Percentiles rank a stretch among this genome's conserved stretches.
Evolutionary conservation across 2,113 vertebrate genomes (phyloP).

Genomic region (Centrocercus urophasianus): DNA sequence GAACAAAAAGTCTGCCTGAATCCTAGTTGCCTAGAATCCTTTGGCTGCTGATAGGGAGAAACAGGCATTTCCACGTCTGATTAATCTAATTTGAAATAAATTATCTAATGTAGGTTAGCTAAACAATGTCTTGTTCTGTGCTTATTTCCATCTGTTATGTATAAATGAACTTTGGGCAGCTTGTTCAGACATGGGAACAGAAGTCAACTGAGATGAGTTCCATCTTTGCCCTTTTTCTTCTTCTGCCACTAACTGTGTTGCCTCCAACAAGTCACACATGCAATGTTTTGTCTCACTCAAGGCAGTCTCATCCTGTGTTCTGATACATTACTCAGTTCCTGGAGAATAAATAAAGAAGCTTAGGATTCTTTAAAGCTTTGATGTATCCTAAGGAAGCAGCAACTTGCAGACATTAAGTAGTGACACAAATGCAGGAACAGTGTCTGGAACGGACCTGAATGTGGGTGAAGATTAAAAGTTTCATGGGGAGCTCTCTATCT

Average conservation of each 20-base stretch:
- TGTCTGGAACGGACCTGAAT: fast-evolving
- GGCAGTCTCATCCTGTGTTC: not conserved
- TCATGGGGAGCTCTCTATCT: not conserved
- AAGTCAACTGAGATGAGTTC: not conserved
- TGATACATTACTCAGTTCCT: not conserved
- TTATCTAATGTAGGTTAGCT: not conserved
- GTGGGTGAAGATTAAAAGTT: not conserved
- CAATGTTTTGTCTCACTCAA: not conserved
- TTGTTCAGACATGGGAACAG: not conserved
- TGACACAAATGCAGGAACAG: not conserved
- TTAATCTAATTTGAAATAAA: not conserved
- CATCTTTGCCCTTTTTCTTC: not conserved
- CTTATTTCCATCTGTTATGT: not conserved
- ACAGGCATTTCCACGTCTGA: not conserved
- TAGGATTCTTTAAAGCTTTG: not conserved
- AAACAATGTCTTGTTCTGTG: not conserved
- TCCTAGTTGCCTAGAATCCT: not conserved
- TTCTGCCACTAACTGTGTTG: not conserved
- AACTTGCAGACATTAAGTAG: not conserved
- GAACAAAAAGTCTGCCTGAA: not conserved
- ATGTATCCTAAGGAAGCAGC: not conserved
- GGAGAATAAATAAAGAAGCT: not conserved
- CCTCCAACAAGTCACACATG: not conserved
- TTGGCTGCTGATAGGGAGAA: not conserved
- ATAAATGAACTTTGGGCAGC: not conserved